These are phyloP conservation scores for Oreortyx pictus DNA, from an alignment of 2,797 vertebrate species.

Conservation along the genomic window DNA sequence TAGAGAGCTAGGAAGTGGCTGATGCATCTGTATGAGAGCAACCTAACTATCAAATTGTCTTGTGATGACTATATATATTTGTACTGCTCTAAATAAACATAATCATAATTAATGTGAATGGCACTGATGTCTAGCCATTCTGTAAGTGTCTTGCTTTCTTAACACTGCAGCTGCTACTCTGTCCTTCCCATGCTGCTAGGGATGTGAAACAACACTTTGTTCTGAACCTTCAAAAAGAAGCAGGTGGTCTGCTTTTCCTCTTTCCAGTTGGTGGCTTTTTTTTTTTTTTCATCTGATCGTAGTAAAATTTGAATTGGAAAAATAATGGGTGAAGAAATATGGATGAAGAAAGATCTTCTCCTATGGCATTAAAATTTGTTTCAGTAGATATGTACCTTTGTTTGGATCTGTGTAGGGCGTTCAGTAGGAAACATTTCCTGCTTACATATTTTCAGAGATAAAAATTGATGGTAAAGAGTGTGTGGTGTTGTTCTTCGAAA, in stretches of 20 bases:
- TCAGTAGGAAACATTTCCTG: constrained; percentile 52
- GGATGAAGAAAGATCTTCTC: neutral
- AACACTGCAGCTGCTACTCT: neutral
- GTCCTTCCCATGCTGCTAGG: neutral
- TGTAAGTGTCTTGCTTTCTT: neutral
- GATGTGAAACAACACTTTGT: neutral
- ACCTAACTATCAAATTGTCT: neutral
- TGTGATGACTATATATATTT: neutral
- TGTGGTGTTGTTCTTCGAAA: neutral
- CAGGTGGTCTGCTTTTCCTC: neutral
- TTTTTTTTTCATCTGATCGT: neutral
- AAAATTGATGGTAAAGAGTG: neutral
- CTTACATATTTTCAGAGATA: constrained; percentile 33
- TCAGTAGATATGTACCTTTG: neutral
- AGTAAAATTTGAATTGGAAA: neutral
- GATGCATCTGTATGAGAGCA: neutral
- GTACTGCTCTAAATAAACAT: neutral
- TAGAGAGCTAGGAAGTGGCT: neutral
- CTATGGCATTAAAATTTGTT: neutral
- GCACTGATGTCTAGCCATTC: neutral
- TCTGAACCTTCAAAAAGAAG: neutral
- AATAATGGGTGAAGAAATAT: neutral
- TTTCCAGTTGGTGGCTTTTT: neutral
- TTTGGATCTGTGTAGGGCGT: neutral
- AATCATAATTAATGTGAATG: neutral